These are phyloP conservation scores for Chrysolina americana DNA, from an alignment of 2,888 invertebrate species.

Conservation along the genomic window DNA sequence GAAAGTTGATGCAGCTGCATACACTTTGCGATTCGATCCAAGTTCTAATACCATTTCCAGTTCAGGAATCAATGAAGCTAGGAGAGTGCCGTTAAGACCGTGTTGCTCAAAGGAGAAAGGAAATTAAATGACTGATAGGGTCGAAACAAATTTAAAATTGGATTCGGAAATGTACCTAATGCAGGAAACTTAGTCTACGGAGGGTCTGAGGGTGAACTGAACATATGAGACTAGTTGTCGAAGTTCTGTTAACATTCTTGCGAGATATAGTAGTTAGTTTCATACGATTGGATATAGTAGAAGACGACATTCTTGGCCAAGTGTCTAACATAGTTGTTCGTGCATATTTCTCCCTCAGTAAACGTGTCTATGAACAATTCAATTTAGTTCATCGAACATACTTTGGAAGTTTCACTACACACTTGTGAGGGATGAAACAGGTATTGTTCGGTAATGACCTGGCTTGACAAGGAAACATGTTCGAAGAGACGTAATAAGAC, in stretches of 20 bases:
- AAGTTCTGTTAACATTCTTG: neutral
- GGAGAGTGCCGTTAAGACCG: neutral
- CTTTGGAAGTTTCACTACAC: too few relatives aligned
- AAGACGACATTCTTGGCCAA: neutral
- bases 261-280: neutral
- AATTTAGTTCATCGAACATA: too few relatives aligned
- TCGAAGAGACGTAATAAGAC: too few relatives aligned
- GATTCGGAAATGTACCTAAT: constrained; percentile 25
- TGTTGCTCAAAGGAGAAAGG: neutral
- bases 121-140: constrained; percentile 25
- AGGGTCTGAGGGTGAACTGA: neutral
- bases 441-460: too few relatives aligned
- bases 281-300: too few relatives aligned
- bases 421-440: too few relatives aligned
- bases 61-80: constrained; percentile 1
- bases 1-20: neutral
- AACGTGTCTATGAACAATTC: too few relatives aligned
- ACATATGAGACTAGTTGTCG: constrained; percentile 1
- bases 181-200: constrained; percentile 18
- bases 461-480: too few relatives aligned
- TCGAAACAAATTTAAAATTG: constrained; percentile 23
- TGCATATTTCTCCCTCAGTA: too few relatives aligned
- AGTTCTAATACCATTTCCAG: neutral
- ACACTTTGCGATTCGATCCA: neutral
- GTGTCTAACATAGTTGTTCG: neutral